Conservation (phyloP, 2,888 invertebrate species). For the Petrophora chlorosata region DNA sequence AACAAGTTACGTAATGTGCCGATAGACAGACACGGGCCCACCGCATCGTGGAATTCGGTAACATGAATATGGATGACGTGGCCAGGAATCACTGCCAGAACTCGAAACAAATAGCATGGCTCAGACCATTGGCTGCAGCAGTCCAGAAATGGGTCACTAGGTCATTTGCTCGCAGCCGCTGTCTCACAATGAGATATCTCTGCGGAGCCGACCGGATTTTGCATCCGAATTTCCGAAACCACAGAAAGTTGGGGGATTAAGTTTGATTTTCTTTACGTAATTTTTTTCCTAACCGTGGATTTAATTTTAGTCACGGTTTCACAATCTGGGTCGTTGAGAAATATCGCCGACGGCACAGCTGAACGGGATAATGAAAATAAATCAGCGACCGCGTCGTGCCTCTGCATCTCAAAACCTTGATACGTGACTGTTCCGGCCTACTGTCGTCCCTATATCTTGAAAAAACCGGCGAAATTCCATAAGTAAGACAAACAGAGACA, state of each 20-base stretch:
- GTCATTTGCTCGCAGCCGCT: slow-evolving; percentile 69
- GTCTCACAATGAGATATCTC: slow-evolving; percentile 78
- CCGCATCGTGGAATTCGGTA: slow-evolving; percentile 32
- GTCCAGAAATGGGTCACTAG: slow-evolving; percentile 75
- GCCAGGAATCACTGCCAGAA: slow-evolving; percentile 72
- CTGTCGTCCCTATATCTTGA: no score
- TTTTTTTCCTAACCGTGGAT: no score
- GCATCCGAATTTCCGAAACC: slow-evolving; percentile 57
- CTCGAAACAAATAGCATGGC: slow-evolving; percentile 72
- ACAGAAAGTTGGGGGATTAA: slow-evolving; percentile 21
- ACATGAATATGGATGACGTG: slow-evolving; percentile 63
- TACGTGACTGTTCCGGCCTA: no score
- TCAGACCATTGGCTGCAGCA: slow-evolving; percentile 71
- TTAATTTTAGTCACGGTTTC: slow-evolving; percentile 54
- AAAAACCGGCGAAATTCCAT: no score
- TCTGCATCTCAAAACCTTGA: slow-evolving; percentile 63
- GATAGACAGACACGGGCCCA: slow-evolving; percentile 5
- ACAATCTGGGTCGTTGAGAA: slow-evolving; percentile 52
- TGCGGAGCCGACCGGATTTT: slow-evolving; percentile 65
- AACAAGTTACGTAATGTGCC: slow-evolving; percentile 32
- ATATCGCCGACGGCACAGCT: slow-evolving; percentile 53
- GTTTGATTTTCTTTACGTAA: slow-evolving; percentile 22
- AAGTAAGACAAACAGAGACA: no score
- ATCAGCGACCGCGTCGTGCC: slow-evolving; percentile 56
- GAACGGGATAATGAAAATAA: slow-evolving; percentile 67